Evolutionary conservation across 2,797 vertebrate genomes (phyloP).

Genomic region (Limnodromus scolopaceus): DNA sequence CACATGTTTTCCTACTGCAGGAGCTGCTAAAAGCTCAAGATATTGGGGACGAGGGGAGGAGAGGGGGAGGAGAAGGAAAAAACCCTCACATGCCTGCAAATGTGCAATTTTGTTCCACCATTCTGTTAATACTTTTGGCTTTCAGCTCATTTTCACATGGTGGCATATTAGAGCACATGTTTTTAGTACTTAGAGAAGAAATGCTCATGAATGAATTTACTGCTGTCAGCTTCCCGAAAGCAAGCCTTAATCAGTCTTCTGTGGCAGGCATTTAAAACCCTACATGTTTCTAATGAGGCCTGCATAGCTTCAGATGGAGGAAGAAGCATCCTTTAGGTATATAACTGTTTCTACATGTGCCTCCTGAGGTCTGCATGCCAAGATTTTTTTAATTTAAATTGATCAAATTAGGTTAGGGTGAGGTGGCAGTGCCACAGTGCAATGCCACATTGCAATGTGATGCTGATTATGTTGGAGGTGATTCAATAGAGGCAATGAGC

Average conservation of each 20-base stretch:
- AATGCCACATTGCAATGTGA: not conserved
- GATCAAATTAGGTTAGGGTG: not conserved
- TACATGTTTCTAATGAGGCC: not conserved
- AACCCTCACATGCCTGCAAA: not conserved
- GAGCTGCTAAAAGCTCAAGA: not conserved
- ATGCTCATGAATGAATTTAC: not conserved
- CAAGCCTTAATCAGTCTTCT: not conserved
- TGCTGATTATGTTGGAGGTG: not conserved
- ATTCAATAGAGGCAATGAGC: not conserved
- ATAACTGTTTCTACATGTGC: not conserved
- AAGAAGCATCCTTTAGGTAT: not conserved
- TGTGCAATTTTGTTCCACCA: not conserved
- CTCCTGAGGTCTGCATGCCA: not conserved
- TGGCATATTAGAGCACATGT: not conserved
- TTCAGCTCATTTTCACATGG: not conserved
- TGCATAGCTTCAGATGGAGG: not conserved
- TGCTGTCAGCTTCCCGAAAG: not conserved
- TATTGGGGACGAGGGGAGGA: rapidly evolving
- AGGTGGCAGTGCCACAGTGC: not conserved
- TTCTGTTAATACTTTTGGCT: not conserved
- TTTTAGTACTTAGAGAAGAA: not conserved
- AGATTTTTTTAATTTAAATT: not conserved
- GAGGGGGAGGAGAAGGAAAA: not conserved
- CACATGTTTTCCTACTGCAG: not conserved
- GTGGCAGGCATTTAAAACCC: not conserved